Base-by-base conservation (phyloP, 2,113 vertebrate genomes). In the Tragulus kanchil region DNA sequence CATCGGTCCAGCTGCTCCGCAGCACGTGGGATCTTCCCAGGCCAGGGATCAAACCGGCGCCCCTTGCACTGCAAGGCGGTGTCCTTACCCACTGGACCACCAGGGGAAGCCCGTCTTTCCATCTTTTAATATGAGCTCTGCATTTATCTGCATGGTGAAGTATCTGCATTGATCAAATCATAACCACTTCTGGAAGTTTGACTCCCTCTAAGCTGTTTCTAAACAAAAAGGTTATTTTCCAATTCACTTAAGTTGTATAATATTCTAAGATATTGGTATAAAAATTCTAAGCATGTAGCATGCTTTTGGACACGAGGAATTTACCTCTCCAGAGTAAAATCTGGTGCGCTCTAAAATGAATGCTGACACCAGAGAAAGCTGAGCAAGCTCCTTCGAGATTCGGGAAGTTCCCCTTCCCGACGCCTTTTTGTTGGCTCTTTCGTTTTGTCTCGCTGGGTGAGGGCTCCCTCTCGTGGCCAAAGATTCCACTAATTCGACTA, bases 381-480 rank as follows among this genome's bases (percentile, higher is more conserved):
- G n/a, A 86, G n/a, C 21, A 56, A 10, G 6, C 85, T 62, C 36
- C 23, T 16, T 28, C 45, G 48, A 36, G 8, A 25, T 21, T 79
- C 36, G 36, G 36, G n/a, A 13, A 50, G 50, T 83, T 52, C 6
- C 3, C 26, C 14, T 59, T 81, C 64, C 69, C 12, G 9, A 1
- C 1, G 13, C 59, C 8, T 26, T 50, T 19, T 8, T 0, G 5
- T 0, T 0, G 26, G 17, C 17, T 0, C 48, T 1, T 8, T 31
- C 0, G 28, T 67, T 50, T 71, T 56, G 21, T 96, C 94, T 95
- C 36, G 0, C 92, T 96, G 92, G 81, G 56, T 90, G 95, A 91
- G 91, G 54, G 94, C 93, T 97, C 98, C 98, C 97, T 96, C 98
- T 98, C 1, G 95, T 98, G 98, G 98, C 64, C 42, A 84, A 36